phyloP scores from a whole-genome alignment of 2,113 vertebrate species.

The Glaucomys volans region DNA sequence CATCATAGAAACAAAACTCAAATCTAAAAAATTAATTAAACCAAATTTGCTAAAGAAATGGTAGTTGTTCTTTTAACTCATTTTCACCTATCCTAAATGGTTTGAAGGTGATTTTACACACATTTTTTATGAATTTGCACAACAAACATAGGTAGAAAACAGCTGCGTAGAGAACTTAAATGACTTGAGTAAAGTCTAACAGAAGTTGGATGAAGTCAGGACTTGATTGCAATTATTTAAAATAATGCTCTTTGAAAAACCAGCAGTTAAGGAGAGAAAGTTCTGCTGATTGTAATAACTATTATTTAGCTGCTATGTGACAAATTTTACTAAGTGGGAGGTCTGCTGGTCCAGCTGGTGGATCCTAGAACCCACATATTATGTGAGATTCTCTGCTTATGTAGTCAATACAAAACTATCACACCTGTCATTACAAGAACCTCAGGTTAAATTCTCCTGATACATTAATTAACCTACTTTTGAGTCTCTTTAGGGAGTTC shows the following conservation, averaged over 20 bases:
- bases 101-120: not conserved
- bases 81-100: not conserved
- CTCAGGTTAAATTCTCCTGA: not conserved
- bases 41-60: not conserved
- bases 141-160: not conserved
- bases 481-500: not conserved
- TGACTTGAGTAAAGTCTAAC: not conserved
- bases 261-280: not conserved
- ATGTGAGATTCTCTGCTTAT: not conserved
- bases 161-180: not conserved
- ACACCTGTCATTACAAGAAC: not conserved
- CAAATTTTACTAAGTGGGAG: not conserved
- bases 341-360: not conserved
- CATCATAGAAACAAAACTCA: slow-evolving; percentile 6
- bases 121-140: not conserved
- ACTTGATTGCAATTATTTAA: not conserved
- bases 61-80: not conserved
- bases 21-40: not conserved
- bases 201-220: not conserved
- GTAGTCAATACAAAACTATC: not conserved
- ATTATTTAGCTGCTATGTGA: not conserved
- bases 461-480: too few species aligned
- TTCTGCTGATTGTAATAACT: not conserved
- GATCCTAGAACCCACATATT: too few species aligned
- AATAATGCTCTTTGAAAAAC: not conserved